Evolutionary conservation across 2,888 invertebrate genomes (phyloP).

Genomic region (Pyrgus malvae): DNA sequence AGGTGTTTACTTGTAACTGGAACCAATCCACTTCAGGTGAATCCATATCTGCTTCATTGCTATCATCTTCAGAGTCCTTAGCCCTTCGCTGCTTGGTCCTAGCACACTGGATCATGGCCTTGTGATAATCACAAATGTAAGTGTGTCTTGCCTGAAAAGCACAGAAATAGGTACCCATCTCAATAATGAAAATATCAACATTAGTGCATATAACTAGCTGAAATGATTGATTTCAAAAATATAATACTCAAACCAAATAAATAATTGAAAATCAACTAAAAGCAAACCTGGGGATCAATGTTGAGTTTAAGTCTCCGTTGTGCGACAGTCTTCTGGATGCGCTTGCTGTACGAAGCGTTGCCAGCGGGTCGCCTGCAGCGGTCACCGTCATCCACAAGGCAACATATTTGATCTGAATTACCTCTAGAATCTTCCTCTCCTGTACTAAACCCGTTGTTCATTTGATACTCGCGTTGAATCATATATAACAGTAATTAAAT

Average conservation of each 20-base stretch:
- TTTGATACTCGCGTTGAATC: slow-evolving; percentile 82
- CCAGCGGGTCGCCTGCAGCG: slow-evolving; percentile 94
- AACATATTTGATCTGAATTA: slow-evolving; percentile 94
- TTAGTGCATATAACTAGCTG: neutral
- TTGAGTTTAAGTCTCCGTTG: slow-evolving; percentile 94
- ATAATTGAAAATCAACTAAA: neutral
- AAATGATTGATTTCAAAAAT: neutral
- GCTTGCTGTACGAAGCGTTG: slow-evolving; percentile 97
- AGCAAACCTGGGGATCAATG: slow-evolving; percentile 85
- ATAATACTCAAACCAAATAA: neutral
- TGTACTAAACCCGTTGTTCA: slow-evolving; percentile 95
- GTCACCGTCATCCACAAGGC: slow-evolving; percentile 93
- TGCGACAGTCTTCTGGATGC: slow-evolving; percentile 97
- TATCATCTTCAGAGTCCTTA: slow-evolving; percentile 97
- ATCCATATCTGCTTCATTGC: slow-evolving; percentile 96
- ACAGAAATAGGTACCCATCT: too few relatives aligned
- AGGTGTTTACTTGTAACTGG: slow-evolving; percentile 96
- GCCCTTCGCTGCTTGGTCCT: slow-evolving; percentile 92
- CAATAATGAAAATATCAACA: too few relatives aligned
- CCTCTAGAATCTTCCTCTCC: slow-evolving; percentile 95
- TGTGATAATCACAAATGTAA: slow-evolving; percentile 98
- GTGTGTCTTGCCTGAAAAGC: slow-evolving; percentile 91
- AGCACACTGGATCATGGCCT: slow-evolving; percentile 97
- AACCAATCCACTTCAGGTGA: slow-evolving; percentile 96
- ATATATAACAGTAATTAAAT: slow-evolving; percentile 71